Percentiles rank a stretch among this genome's conserved stretches.
phyloP scores from a whole-genome alignment of 2,797 vertebrate species.

The Dryobates pubescens region DNA sequence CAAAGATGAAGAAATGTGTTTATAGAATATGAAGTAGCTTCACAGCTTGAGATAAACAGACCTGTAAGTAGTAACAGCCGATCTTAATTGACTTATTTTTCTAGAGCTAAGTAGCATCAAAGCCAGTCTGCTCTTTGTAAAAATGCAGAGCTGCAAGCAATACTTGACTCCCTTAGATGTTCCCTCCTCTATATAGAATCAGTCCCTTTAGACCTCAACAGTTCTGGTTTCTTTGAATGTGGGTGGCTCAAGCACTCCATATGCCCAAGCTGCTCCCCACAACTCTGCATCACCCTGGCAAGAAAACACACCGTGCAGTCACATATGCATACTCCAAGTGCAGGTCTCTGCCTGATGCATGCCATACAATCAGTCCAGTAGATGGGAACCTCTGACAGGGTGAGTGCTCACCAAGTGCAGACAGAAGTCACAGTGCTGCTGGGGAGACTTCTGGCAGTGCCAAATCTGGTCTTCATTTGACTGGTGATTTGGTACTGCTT shows the following conservation, averaged over 20 bases:
- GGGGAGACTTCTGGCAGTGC: neutral
- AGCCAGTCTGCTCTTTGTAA: neutral
- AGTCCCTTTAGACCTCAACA: neutral
- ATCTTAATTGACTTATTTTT: neutral
- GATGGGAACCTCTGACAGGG: neutral
- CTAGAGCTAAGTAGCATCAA: neutral
- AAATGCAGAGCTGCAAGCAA: neutral
- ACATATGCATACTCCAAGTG: rapidly evolving
- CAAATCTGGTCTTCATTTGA: neutral
- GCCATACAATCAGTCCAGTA: neutral
- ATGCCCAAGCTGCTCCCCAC: neutral
- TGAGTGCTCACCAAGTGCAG: neutral
- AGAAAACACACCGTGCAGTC: neutral
- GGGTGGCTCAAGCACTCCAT: neutral
- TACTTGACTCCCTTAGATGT: neutral
- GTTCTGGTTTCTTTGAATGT: neutral
- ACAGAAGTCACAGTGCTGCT: neutral
- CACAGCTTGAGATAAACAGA: neutral
- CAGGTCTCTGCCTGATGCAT: neutral
- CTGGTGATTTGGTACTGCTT: neutral
- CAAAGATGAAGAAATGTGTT: neutral
- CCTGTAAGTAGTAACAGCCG: neutral
- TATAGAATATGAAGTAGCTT: neutral
- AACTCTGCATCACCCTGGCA: neutral
- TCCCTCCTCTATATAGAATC: neutral